Percentiles rank a stretch among this genome's conserved stretches.
phyloP scores from a whole-genome alignment of 2,113 vertebrate genomes.

The Lamprologus tigripictilis region DNA sequence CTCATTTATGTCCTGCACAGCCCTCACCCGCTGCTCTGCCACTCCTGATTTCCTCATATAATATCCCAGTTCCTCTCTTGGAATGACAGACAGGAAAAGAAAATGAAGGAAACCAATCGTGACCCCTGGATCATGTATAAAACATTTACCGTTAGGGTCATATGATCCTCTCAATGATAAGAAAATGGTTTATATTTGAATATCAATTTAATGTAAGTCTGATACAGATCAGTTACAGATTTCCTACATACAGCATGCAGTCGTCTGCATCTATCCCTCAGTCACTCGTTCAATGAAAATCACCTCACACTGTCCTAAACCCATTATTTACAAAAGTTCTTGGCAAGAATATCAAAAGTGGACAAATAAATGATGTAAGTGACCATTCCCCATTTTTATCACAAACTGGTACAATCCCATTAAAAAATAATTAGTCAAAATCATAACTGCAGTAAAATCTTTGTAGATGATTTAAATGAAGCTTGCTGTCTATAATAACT shows the following conservation, averaged over 20 bases:
- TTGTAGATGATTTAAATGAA: neutral
- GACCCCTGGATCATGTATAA: neutral
- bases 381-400: neutral
- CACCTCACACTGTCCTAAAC: neutral
- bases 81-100: neutral
- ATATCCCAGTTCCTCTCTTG: neutral
- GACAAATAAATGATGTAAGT: neutral
- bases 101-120: neutral
- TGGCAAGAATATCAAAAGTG: neutral
- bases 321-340: neutral
- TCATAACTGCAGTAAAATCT: neutral
- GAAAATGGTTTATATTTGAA: neutral
- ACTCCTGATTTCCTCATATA: neutral
- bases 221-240: neutral
- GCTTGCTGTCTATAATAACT: neutral
- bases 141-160: neutral
- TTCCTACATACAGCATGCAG: neutral
- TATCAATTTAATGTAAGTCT: neutral
- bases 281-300: neutral
- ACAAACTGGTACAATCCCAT: neutral
- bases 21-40: neutral
- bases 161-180: neutral
- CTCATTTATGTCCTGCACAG: neutral
- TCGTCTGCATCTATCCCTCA: neutral
- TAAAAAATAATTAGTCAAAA: neutral